Evolutionary conservation across 2,888 invertebrate genomes (phyloP).

Genomic region (Philhelius pedissequus): DNA sequence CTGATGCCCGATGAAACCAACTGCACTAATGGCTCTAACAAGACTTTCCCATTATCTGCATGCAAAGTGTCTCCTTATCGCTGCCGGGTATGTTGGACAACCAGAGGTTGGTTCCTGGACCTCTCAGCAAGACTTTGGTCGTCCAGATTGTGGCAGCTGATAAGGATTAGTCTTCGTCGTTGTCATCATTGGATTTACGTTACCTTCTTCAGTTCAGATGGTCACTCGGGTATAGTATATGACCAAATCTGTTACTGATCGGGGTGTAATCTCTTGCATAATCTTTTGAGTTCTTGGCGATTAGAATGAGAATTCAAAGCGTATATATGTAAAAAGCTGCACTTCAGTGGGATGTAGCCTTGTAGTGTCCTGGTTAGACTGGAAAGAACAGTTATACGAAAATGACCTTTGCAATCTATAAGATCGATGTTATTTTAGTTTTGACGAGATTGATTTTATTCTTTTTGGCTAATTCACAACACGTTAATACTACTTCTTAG

Average conservation of each 20-base stretch:
- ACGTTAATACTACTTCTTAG: no score
- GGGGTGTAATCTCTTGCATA: constrained; percentile 10
- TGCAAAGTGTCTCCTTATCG: constrained; percentile 65
- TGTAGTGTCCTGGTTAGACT: not conserved
- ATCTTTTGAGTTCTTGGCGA: not conserved
- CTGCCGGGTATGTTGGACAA: constrained; percentile 68
- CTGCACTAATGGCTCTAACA: constrained; percentile 62
- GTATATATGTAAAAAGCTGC: not conserved
- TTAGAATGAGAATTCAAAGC: not conserved
- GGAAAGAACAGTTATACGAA: not conserved
- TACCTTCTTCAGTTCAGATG: not conserved
- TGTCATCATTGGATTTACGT: constrained; percentile 18
- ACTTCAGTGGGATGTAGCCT: not conserved
- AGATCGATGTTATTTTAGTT: not conserved
- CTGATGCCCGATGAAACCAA: constrained; percentile 24
- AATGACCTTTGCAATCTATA: not conserved
- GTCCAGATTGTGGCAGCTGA: constrained; percentile 4
- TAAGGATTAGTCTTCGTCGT: not conserved
- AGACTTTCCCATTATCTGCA: constrained; percentile 68
- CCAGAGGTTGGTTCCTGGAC: constrained; percentile 42
- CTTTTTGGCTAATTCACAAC: no score
- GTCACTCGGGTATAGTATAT: not conserved
- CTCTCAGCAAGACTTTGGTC: not conserved
- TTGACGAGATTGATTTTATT: not conserved
- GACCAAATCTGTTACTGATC: not conserved